A percentile compares a stretch with the other conserved stretches of the same genome.
phyloP scores from a whole-genome alignment of 2,888 invertebrate species.

The Athripsodes cinereus region DNA sequence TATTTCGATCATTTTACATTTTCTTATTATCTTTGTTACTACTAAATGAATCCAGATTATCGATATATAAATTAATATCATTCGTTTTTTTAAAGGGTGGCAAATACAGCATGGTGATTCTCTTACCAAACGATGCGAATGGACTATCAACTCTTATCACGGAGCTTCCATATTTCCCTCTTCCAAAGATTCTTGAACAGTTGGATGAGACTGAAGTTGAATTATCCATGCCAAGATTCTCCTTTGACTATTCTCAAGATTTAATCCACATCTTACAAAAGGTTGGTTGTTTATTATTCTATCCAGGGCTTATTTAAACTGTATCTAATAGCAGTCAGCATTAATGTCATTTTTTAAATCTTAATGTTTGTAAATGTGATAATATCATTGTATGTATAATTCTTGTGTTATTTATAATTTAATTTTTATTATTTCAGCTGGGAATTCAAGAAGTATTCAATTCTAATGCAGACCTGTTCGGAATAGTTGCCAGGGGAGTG shows the following conservation, averaged over 20 bases:
- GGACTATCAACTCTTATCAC: conserved; percentile 44
- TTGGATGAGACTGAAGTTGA: conserved; percentile 48
- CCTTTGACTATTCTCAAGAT: conserved; percentile 50
- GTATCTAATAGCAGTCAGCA: conserved; percentile 26
- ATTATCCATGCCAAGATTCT: conserved; percentile 56
- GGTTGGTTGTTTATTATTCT: conserved; percentile 38
- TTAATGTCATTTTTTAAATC: too few relatives aligned
- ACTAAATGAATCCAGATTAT: too few relatives aligned
- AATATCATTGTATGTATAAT: too few relatives aligned
- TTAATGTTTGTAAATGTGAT: too few relatives aligned
- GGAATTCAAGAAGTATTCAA: conserved; percentile 53
- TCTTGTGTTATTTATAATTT: background rate
- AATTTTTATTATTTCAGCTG: conserved; percentile 43
- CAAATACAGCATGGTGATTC: conserved; percentile 56
- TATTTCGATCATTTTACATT: too few relatives aligned
- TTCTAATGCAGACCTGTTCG: conserved; percentile 50
- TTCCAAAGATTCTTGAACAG: conserved; percentile 42
- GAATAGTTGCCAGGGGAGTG: conserved; percentile 41
- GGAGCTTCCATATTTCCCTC: conserved; percentile 51
- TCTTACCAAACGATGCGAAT: conserved; percentile 52
- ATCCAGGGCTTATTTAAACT: conserved; percentile 26
- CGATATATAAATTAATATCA: conserved; percentile 2
- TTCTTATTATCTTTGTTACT: too few relatives aligned
- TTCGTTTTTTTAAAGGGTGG: conserved; percentile 43
- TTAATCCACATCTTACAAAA: conserved; percentile 43